Percentiles rank a stretch among this genome's conserved stretches.
phyloP scores from a whole-genome alignment of 2,888 invertebrate genomes.

The Leptinotarsa tumamoca region DNA sequence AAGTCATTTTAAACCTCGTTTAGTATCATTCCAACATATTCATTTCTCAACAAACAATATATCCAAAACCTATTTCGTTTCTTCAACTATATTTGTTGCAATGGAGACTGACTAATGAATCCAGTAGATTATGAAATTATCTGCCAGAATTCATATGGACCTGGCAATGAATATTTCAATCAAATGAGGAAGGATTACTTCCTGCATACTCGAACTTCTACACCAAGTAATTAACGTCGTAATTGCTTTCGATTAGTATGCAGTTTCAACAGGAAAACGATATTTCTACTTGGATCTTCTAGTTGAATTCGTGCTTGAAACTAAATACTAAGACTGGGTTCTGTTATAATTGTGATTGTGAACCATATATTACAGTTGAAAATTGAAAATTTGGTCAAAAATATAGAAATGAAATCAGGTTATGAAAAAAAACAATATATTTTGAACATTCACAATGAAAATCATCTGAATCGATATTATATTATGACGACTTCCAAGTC shows the following conservation, averaged over 20 bases:
- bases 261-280: conserved; percentile 4
- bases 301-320: not conserved
- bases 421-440: too few species aligned
- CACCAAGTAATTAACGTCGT: conserved; percentile 32
- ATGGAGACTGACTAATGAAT: not conserved
- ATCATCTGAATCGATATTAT: too few species aligned
- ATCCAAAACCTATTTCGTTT: not conserved
- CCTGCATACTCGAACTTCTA: conserved; percentile 24
- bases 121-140: not conserved
- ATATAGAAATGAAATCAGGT: too few species aligned
- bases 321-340: not conserved
- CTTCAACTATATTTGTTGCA: not conserved
- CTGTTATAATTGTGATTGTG: not conserved
- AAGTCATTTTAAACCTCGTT: too few species aligned
- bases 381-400: too few species aligned
- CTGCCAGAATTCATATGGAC: not conserved
- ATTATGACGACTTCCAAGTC: too few species aligned
- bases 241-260: conserved; percentile 34
- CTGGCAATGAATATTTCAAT: conserved; percentile 19
- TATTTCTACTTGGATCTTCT: not conserved
- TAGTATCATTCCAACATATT: too few species aligned
- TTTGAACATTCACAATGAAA: too few species aligned
- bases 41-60: not conserved
- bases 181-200: conserved; percentile 30
- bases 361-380: too few species aligned